phyloP scores from a whole-genome alignment of 2,113 vertebrate species.

The Axis porcinus region DNA sequence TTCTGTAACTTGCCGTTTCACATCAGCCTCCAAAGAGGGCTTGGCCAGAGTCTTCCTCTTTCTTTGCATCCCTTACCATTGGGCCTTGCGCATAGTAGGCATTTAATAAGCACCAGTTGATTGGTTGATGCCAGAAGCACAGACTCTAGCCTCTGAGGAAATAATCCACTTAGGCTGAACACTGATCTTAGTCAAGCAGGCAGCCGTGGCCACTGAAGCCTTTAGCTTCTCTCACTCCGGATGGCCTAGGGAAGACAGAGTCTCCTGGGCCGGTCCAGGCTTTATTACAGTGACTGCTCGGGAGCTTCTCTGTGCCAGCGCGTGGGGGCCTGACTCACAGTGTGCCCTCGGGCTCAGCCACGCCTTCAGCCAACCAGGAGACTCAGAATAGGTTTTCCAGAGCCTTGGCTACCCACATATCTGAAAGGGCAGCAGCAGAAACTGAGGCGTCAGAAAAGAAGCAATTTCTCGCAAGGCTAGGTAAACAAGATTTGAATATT shows the following conservation, averaged over 20 bases:
- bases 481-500: conserved; percentile 27
- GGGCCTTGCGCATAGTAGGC: background rate
- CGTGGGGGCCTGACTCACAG: background rate
- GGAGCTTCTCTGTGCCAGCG: background rate
- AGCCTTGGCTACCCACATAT: background rate
- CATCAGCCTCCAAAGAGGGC: background rate
- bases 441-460: background rate
- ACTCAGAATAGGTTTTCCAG: background rate
- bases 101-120: background rate
- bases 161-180: background rate
- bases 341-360: background rate
- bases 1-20: background rate
- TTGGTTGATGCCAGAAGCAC: background rate
- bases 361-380: background rate
- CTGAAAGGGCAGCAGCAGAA: background rate
- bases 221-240: background rate
- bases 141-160: conserved; percentile 6
- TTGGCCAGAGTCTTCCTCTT: background rate
- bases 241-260: background rate
- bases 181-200: background rate
- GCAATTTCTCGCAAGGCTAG: conserved; percentile 14
- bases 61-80: background rate
- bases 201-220: background rate
- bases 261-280: background rate
- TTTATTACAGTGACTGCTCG: background rate